Evolutionary conservation across 2,113 vertebrate genomes (phyloP), one percentile per base, ranked within the genome.

Genomic region (Neolamprologus cancellatus): DNA sequence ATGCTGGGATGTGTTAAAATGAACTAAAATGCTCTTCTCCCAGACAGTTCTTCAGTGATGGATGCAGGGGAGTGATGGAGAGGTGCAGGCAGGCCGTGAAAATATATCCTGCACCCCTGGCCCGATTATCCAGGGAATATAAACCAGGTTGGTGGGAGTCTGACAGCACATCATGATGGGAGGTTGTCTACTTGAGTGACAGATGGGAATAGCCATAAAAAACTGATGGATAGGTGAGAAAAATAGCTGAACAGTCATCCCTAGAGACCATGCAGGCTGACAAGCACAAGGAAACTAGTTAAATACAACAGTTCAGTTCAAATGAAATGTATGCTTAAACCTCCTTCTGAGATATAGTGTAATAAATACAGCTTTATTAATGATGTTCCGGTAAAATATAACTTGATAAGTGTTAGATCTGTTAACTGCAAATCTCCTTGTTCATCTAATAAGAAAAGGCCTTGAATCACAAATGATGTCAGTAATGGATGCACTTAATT

Each of bases 121-220:
- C 25, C 61, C 79, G 84, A 88, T 91, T 91, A 90, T 69, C 81
- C 64, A 18, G 46, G 76, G 71, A 86, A 83, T 88, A 89, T 71
- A 83, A 85, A 78, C 71, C 84, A 57, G 90, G 83, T 66, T 20
- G 61, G 25, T 78, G 69, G 54, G 83, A 78, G 32, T 69, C 0
- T 88, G 89, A 88, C 87, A 81, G 88, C 15, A 7, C 17, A 17
- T 39, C 48, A 8, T 82, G 88, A 85, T 84, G 86, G 79, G 59
- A 64, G 84, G 83, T 18, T 88, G 69, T 92, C 66, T 23, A 78
- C 48, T 69, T 91, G 91, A 93, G 46, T 92, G 94, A 90, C 91
- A 79, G 74, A 71, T 80, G 84, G 52, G 74, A 79, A 84, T 74
- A 69, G 66, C 39, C 53, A 13, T 44, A 6, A 28, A 54, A 84